Conservation (phyloP, 2,797 vertebrate species). For the Potorous gilbertii region DNA sequence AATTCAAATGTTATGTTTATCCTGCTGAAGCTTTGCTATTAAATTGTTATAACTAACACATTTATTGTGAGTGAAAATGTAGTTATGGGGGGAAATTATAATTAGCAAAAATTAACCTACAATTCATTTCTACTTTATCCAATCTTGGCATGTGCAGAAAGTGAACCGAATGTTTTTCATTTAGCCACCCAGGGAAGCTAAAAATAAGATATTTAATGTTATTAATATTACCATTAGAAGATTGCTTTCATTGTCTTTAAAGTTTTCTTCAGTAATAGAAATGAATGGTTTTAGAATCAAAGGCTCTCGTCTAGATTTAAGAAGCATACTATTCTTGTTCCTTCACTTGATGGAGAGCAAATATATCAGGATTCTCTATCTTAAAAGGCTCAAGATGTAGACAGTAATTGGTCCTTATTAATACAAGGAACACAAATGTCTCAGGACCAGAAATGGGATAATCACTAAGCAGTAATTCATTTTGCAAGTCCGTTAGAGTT, state of each 20-base stretch:
- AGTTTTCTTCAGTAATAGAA: slow-evolving; percentile 36
- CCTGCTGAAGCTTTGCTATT: background rate
- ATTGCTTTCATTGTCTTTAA: background rate
- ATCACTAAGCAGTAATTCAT: background rate
- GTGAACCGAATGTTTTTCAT: slow-evolving; percentile 43
- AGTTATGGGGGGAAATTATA: background rate
- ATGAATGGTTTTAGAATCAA: slow-evolving; percentile 51
- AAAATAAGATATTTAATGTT: background rate
- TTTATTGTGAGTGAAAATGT: slow-evolving; percentile 8
- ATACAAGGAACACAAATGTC: background rate
- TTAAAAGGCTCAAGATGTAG: background rate
- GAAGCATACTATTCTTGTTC: background rate
- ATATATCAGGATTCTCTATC: slow-evolving; percentile 19
- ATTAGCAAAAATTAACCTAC: slow-evolving; percentile 36
- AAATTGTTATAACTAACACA: background rate
- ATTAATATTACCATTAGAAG: background rate
- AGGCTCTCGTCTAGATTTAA: background rate
- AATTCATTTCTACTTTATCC: background rate
- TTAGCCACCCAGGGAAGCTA: slow-evolving; percentile 19
- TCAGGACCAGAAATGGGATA: background rate
- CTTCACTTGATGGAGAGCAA: slow-evolving; percentile 33
- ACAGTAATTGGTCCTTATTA: background rate
- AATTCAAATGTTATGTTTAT: slow-evolving; percentile 16
- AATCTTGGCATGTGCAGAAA: background rate
- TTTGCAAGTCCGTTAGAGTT: background rate